Conservation (phyloP, 2,113 vertebrate species). For the Circaetus gallicus region DNA sequence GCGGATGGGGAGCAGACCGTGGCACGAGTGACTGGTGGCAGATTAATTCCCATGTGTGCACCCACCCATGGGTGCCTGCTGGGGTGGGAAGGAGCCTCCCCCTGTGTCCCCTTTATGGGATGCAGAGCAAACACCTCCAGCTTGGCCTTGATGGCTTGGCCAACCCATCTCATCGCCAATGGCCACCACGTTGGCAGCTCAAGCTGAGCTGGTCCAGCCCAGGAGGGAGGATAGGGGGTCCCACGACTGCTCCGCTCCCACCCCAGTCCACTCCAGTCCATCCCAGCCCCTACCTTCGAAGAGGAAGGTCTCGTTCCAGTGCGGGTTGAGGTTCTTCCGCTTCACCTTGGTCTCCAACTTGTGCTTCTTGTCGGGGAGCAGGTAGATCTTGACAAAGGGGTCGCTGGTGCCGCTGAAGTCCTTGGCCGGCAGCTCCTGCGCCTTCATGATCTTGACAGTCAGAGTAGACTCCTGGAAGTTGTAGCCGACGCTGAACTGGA, state of each 20-base stretch:
- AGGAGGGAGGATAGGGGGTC: not conserved
- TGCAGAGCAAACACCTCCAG: not conserved
- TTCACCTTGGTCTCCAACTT: conserved; percentile 99
- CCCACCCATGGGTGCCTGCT: not conserved
- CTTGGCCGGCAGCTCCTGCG: conserved; percentile 95
- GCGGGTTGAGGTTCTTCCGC: conserved; percentile 96
- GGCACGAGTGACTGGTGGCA: too few species aligned
- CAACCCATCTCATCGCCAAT: rapidly evolving
- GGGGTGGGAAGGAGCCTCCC: not conserved
- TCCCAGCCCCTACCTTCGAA: conserved; percentile 84
- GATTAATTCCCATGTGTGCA: not conserved
- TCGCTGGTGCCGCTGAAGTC: conserved; percentile 98
- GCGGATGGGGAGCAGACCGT: not conserved
- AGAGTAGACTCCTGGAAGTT: conserved; percentile 98
- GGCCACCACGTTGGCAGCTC: rapidly evolving
- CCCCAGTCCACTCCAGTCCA: not conserved
- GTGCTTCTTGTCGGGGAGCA: conserved; percentile 98
- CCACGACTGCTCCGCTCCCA: rapidly evolving
- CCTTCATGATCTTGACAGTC: conserved; percentile 96
- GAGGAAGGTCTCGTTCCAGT: conserved; percentile 99
- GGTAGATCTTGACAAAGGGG: conserved; percentile 98
- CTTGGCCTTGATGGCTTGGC: not conserved
- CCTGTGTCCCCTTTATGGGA: not conserved
- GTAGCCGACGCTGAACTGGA: conserved; percentile 99
- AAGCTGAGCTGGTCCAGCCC: not conserved